Percentiles rank a stretch among this genome's conserved stretches.
Conservation (phyloP, 1,140 invertebrate species). For the Chrysopa pallens region DNA sequence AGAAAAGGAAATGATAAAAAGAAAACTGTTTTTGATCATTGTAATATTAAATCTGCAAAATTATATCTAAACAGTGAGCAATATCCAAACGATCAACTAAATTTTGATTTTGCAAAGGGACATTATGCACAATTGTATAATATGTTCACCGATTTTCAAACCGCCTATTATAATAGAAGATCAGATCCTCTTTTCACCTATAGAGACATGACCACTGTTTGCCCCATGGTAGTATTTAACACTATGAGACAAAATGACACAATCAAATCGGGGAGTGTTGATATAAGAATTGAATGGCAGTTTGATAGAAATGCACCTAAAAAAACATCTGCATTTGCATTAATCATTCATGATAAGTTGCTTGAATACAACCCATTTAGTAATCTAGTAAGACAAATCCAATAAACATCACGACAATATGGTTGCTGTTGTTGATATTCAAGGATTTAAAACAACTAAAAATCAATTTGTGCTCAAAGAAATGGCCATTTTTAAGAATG, state of each 20-base stretch:
- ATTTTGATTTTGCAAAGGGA: slow-evolving; percentile 9
- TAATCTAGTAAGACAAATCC: not conserved
- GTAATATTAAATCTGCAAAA: slow-evolving; percentile 10
- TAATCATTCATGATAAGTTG: not conserved
- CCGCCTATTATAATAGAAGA: slow-evolving; percentile 9
- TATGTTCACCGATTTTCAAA: slow-evolving; percentile 13
- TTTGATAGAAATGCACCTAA: not conserved
- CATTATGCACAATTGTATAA: slow-evolving; percentile 11
- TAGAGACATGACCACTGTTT: slow-evolving; percentile 4
- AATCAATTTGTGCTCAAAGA: too few species aligned
- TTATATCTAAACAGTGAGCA: slow-evolving; percentile 13
- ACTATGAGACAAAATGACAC: slow-evolving; percentile 12
- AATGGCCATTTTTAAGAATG: too few species aligned
- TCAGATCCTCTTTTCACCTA: slow-evolving; percentile 5
- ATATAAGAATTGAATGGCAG: not conserved
- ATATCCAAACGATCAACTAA: slow-evolving; percentile 15
- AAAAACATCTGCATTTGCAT: not conserved
- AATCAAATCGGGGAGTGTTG: not conserved
- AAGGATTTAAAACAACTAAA: too few species aligned
- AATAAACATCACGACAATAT: too few species aligned
- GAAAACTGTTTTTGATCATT: slow-evolving; percentile 12
- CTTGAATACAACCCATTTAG: not conserved
- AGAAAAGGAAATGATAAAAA: slow-evolving; percentile 5
- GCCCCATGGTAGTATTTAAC: slow-evolving; percentile 11
- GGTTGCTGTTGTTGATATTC: too few species aligned